Conservation (phyloP, 2,888 invertebrate genomes). For the Imbricaverruca yamaguchii region DNA sequence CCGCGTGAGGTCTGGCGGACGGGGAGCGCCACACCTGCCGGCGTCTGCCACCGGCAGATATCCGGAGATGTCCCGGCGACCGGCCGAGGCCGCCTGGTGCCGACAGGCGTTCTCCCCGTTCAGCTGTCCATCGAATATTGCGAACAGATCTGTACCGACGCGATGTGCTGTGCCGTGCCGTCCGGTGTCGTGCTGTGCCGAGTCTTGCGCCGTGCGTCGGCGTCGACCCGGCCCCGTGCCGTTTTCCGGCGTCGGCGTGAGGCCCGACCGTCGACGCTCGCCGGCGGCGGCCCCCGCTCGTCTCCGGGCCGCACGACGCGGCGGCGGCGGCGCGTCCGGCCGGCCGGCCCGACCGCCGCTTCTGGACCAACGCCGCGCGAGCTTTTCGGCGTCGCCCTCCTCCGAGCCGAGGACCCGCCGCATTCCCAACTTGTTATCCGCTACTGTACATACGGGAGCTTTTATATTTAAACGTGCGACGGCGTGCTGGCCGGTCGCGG, state of each 20-base stretch:
- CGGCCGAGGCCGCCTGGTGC: no score
- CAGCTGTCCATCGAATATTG: no score
- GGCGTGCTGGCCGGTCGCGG: background rate
- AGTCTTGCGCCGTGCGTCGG: background rate
- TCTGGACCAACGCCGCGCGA: background rate
- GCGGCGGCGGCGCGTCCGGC: background rate
- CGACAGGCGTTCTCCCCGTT: no score
- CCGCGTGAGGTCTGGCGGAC: no score
- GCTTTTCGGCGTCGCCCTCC: background rate
- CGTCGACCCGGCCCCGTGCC: no score
- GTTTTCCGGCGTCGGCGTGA: no score
- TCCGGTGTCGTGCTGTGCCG: background rate
- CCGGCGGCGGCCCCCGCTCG: background rate
- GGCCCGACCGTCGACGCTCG: background rate
- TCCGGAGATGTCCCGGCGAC: no score
- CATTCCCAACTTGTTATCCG: slow-evolving; percentile 3
- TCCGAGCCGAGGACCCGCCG: background rate
- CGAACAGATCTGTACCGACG: no score
- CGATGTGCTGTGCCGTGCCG: no score
- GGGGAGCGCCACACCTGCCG: no score
- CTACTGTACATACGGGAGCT: slow-evolving; percentile 13
- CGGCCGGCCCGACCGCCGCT: background rate
- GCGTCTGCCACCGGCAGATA: no score
- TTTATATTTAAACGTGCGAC: background rate
- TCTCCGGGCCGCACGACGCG: background rate